Base-by-base conservation (phyloP, 2,888 invertebrate species). In the Ophion slaviceki region DNA sequence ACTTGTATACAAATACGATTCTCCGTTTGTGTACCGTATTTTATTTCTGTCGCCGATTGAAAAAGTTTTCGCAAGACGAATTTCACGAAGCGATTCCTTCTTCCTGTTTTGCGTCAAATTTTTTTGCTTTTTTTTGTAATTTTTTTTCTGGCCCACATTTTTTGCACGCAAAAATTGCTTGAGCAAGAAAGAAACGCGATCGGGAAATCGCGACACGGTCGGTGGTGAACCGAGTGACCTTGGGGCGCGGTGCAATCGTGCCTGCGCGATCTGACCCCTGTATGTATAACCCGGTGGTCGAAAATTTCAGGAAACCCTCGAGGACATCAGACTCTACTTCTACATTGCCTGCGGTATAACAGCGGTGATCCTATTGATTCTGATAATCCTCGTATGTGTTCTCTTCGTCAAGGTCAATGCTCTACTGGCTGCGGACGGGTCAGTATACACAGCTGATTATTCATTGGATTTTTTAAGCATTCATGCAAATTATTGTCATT, bases 281-380 rank as follows among this genome's bases (percentile, higher is more conserved):
- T 40, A 24, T 67, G 28, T 77, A 57, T 8, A 64, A 40, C 8
- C 7, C 17, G 53, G 17, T 14, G 14, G 17, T 53, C 17, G 53
- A 53, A 53, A 76, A 45, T 59, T 89, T 32, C 87, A 93, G 93
- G 90, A 86, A 32, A 88, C 85, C 75, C 45, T 85, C 75, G 89
- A 91, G 24, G 91, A 93, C 10, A 79, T 93, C 68, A 80, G 87
- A 68, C 80, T 92, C 66, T 91, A 91, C 81, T 92, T 93, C 88
- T 92, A 90, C 87, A 88, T 93, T 78, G 90, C 90, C 45, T 91
- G 90, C 74, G 93, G 92, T 10, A 79, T 93, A 28, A 84, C 84
- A 1, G 89, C 84, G 2, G 86, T 88, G 8, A 86, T 86, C 45
- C 86, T 93, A 40, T 57, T 93, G 17, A 17, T 92, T 32, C 87